Base-by-base conservation (phyloP, 1,140 invertebrate genomes). In the Drosophila busckii region DNA sequence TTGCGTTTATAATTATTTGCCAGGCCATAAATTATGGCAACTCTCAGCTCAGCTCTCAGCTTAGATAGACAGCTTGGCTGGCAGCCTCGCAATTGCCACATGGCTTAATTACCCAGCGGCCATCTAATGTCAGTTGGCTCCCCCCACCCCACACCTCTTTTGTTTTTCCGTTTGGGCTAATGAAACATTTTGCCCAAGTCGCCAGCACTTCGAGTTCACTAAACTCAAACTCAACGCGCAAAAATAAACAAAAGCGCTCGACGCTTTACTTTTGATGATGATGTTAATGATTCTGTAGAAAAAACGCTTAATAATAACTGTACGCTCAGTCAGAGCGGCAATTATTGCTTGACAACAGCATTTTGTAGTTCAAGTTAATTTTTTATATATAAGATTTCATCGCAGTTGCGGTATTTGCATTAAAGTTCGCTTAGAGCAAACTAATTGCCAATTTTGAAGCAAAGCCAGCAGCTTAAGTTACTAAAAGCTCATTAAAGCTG, bases 1-100 rank as follows among this genome's bases (percentile, higher is more conserved):
- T 61, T 80, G 75, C 73, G 42, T 73, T 80, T 80, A 80, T 82
- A 73, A 80, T 80, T 80, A 80, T 82, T 78, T 63, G 69, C 66
- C 48, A 44, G 56, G 50, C 50, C 69, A 80, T 80, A 80, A 73
- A 82, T 69, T 80, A 82, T 80, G 73, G 68, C 68, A 80, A 75
- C 58, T 53, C 34, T 32, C 45, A 17, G 45, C 5, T 20, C 15
- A 32, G 29, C 28, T 25, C 31, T 15, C 48, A 52, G 61, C 16
- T 23, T 12, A 7, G 48, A 28, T 23, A 28, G 13, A 13, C 31
- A 42, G 63, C 29, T 17, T 8, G 15, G 1, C 31, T 28, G 41
- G 12, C 34, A 38, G 42, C n/a, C 20, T 23, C 31, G 48, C 65
- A 23, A 69, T 80, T 80, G 75, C 75, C 73, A 82, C 73, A 80